These are phyloP conservation scores for Colostygia pectinataria DNA, from an alignment of 2,888 invertebrate genomes.

Conservation along the genomic window DNA sequence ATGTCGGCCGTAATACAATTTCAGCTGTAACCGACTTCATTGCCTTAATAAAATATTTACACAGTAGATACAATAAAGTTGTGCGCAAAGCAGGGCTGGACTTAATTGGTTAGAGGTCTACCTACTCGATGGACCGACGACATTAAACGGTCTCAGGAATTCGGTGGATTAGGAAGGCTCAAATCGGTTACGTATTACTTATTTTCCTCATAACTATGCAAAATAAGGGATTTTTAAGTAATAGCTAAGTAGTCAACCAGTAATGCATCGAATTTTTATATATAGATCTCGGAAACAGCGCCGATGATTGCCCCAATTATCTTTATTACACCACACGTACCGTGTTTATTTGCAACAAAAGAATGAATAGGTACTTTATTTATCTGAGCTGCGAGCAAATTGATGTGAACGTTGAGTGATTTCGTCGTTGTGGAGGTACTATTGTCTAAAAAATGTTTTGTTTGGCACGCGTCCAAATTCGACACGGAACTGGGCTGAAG, in stretches of 20 bases:
- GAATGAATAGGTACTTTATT: constrained; percentile 21
- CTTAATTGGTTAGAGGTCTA: too few relatives aligned
- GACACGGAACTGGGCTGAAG: constrained; percentile 21
- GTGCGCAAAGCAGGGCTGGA: constrained; percentile 7
- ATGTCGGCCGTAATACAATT: constrained; percentile 31
- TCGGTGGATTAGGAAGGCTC: too few relatives aligned
- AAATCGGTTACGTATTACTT: too few relatives aligned
- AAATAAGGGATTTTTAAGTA: too few relatives aligned
- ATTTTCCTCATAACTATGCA: too few relatives aligned
- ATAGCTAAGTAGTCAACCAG: too few relatives aligned
- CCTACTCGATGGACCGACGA: too few relatives aligned
- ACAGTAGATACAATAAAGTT: constrained; percentile 32
- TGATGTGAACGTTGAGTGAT: constrained; percentile 35
- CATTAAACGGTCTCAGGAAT: too few relatives aligned
- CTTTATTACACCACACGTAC: constrained; percentile 11
- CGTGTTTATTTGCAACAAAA: constrained; percentile 27
- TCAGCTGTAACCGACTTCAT: constrained; percentile 38
- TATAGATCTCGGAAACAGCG: too few relatives aligned
- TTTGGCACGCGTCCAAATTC: constrained; percentile 34
- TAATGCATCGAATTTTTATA: too few relatives aligned
- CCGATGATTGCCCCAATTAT: constrained; percentile 5
- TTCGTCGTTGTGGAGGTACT: constrained; percentile 22
- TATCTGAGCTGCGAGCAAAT: constrained; percentile 30
- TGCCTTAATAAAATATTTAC: constrained; percentile 42
- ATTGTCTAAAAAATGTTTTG: constrained; percentile 34